These are phyloP conservation scores for Temnothorax nylanderi DNA, from an alignment of 1,140 invertebrate species.

Conservation along the genomic window DNA sequence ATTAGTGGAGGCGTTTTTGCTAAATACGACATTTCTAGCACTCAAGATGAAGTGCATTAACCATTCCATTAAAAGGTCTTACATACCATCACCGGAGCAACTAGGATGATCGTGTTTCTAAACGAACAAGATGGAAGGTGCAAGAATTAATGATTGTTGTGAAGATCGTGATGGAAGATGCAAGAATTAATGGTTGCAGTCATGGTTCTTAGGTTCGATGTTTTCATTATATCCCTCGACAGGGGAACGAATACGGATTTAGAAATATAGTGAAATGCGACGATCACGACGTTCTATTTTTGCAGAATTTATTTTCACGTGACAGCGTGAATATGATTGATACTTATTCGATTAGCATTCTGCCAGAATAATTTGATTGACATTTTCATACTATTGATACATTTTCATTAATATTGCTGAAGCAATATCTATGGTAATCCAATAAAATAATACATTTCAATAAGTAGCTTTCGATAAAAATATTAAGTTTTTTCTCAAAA, in stretches of 20 bases:
- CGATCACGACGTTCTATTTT: constrained; percentile 8
- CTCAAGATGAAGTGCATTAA: constrained; percentile 23
- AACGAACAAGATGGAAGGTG: constrained; percentile 45
- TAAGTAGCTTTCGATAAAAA: neutral
- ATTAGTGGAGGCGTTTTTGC: constrained; percentile 14
- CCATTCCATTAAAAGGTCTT: constrained; percentile 56
- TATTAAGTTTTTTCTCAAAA: neutral
- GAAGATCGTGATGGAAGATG: constrained; percentile 49
- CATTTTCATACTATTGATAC: neutral
- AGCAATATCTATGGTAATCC: neutral
- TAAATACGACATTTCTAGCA: neutral
- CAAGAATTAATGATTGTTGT: constrained; percentile 51
- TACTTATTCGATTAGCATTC: neutral
- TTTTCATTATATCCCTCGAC: constrained; percentile 60
- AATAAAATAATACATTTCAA: neutral
- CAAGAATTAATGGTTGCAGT: constrained; percentile 54
- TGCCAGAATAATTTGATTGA: neutral
- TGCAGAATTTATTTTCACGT: neutral
- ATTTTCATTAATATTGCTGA: neutral
- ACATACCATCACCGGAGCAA: constrained; percentile 45
- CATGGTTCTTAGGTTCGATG: constrained; percentile 45
- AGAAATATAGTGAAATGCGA: constrained; percentile 18
- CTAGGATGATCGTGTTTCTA: constrained; percentile 43
- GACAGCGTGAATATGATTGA: constrained; percentile 36
- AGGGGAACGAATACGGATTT: neutral